Conservation (phyloP, 2,888 invertebrate species). For the Eutolmus rufibarbis region DNA sequence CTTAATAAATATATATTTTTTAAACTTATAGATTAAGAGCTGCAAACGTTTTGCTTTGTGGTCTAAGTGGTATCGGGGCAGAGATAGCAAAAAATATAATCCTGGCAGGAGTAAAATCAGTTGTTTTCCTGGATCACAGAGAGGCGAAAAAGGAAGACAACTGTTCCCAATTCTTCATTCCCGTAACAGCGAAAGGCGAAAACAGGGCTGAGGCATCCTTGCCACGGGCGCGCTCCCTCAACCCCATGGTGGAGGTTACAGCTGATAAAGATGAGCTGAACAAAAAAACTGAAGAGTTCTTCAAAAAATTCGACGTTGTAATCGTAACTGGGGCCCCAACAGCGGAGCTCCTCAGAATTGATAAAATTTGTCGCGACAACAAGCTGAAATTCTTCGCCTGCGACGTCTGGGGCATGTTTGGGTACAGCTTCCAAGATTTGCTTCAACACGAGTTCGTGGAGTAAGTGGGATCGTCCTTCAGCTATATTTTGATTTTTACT, state of each 20-base stretch:
- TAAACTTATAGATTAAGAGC: slow-evolving; percentile 72
- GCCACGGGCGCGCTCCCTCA: slow-evolving; percentile 80
- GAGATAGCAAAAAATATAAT: slow-evolving; percentile 97
- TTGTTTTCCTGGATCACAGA: slow-evolving; percentile 84
- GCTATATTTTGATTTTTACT: background rate
- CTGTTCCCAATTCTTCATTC: slow-evolving; percentile 84
- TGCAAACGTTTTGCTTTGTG: slow-evolving; percentile 86
- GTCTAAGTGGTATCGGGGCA: slow-evolving; percentile 88
- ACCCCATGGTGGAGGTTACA: slow-evolving; percentile 89
- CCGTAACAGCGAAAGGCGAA: slow-evolving; percentile 74
- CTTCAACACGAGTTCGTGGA: slow-evolving; percentile 81
- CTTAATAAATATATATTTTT: no score
- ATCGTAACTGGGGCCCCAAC: slow-evolving; percentile 79
- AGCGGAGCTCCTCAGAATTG: slow-evolving; percentile 75
- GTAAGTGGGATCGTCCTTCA: slow-evolving; percentile 65
- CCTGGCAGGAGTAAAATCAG: slow-evolving; percentile 88
- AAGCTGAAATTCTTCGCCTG: slow-evolving; percentile 86
- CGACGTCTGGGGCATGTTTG: slow-evolving; percentile 93
- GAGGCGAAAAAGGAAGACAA: slow-evolving; percentile 75
- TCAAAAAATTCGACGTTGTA: slow-evolving; percentile 81
- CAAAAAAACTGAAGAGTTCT: slow-evolving; percentile 75
- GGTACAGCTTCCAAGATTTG: slow-evolving; percentile 90
- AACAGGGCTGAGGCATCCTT: slow-evolving; percentile 88
- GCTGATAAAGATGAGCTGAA: slow-evolving; percentile 71
- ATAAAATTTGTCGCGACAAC: slow-evolving; percentile 76